A percentile compares a stretch with the other conserved stretches of the same genome.
phyloP scores from a whole-genome alignment of 2,797 vertebrate genomes.

The Eremophila alpestris region DNA sequence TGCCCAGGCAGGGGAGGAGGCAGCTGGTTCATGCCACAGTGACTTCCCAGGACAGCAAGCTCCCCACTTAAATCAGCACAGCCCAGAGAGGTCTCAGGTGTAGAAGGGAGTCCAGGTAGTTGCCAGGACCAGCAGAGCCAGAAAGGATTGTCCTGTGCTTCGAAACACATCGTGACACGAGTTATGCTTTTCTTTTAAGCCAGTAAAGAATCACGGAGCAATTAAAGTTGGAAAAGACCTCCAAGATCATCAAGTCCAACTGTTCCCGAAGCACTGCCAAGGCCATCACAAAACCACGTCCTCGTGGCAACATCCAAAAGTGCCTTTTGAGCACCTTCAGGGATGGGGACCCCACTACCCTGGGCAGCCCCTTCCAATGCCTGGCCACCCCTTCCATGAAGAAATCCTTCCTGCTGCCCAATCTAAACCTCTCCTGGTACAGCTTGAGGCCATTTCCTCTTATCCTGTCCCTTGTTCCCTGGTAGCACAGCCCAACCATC shows the following conservation, averaged over 20 bases:
- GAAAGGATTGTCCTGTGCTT: background rate
- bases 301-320: background rate
- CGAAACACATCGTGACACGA: rapidly evolving
- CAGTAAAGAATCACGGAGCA: rapidly evolving
- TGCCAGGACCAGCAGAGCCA: background rate
- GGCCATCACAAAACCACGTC: background rate
- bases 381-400: background rate
- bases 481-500: background rate
- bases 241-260: background rate
- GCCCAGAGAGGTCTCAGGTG: background rate
- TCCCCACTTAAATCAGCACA: background rate
- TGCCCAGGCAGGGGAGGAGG: background rate
- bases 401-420: background rate
- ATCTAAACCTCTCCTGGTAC: background rate
- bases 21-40: background rate
- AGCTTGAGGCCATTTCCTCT: rapidly evolving
- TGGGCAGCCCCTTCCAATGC: background rate
- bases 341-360: no score
- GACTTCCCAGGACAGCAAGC: background rate
- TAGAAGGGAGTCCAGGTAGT: background rate
- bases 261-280: background rate
- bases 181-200: background rate
- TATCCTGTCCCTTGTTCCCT: background rate
- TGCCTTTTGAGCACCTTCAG: background rate
- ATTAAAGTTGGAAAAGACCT: background rate